Evolutionary conservation across 2,113 vertebrate species (phyloP).

Genomic region (Egretta garzetta): DNA sequence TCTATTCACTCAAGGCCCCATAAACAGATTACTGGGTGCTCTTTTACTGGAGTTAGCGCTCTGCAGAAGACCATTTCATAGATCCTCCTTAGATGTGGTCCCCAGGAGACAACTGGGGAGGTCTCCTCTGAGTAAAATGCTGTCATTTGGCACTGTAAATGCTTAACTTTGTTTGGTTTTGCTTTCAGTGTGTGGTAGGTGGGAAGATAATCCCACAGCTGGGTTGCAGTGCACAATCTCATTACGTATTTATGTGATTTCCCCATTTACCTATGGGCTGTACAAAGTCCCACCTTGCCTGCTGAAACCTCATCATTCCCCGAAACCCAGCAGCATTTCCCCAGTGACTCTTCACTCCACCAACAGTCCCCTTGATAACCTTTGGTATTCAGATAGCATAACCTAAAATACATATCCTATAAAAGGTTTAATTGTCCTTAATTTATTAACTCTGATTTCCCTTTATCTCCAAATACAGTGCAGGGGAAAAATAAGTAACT

Average conservation of each 20-base stretch:
- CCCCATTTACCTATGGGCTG: neutral
- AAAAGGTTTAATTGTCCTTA: neutral
- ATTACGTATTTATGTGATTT: neutral
- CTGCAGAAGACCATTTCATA: neutral
- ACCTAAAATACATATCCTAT: neutral
- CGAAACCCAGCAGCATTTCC: neutral
- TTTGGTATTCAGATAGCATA: neutral
- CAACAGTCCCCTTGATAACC: neutral
- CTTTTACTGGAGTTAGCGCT: neutral
- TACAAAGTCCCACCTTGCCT: neutral
- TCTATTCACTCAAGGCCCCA: neutral
- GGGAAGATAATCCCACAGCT: neutral
- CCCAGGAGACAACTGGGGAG: neutral
- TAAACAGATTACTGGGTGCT: neutral
- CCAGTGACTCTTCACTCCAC: neutral
- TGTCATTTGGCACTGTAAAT: neutral
- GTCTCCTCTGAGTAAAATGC: neutral
- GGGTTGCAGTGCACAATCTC: neutral
- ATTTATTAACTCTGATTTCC: neutral
- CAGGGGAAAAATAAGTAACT: neutral
- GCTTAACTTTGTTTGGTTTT: neutral
- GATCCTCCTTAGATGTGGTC: neutral
- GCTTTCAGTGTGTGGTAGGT: neutral
- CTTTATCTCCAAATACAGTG: neutral
- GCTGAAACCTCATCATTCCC: neutral